Evolutionary conservation across 1,140 invertebrate genomes (phyloP).

Genomic region (Yoshiicerus persimilis): DNA sequence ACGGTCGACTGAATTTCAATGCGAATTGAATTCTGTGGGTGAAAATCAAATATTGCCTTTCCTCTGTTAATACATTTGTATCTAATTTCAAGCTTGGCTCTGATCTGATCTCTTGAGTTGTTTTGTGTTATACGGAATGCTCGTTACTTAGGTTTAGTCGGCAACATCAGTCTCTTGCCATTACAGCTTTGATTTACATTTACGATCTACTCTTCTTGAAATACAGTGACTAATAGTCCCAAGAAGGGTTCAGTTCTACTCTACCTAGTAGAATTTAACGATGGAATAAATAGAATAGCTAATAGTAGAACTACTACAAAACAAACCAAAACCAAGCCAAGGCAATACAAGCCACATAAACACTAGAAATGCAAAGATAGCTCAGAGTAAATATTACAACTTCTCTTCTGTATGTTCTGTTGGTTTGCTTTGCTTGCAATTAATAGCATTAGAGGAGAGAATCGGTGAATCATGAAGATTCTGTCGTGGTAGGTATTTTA

Average conservation of each 20-base stretch:
- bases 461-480: neutral
- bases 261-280: neutral
- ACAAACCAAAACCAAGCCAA: neutral
- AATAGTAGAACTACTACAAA: neutral
- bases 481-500: neutral
- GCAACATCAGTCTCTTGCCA: neutral
- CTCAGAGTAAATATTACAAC: neutral
- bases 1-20: neutral
- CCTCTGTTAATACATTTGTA: neutral
- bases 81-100: neutral
- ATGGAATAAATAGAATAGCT: neutral
- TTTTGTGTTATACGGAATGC: neutral
- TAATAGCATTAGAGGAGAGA: neutral
- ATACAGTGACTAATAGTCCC: neutral
- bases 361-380: neutral
- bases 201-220: neutral
- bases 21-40: constrained; percentile 1
- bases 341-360: neutral
- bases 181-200: neutral
- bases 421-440: neutral
- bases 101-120: neutral
- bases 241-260: neutral
- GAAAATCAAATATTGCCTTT: neutral
- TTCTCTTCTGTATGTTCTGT: neutral
- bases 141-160: neutral